These are phyloP conservation scores for Myotis myotis DNA, from an alignment of 2,797 vertebrate species.

Conservation along the genomic window DNA sequence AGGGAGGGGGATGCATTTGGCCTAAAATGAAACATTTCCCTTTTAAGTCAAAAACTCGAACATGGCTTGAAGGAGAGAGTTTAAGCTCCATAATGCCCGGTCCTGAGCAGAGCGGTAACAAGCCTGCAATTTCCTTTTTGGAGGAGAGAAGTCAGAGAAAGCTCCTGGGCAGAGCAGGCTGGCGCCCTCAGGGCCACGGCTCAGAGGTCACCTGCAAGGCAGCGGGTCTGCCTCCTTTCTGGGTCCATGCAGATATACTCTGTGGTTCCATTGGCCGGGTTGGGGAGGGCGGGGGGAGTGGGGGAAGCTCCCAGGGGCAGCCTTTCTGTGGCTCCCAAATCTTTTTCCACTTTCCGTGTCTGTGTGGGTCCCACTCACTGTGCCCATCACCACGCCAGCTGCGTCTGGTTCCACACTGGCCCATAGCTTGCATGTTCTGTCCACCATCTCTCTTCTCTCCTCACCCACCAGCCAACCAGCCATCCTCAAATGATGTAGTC, in stretches of 20 bases:
- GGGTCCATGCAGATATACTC: not conserved
- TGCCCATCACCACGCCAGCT: not conserved
- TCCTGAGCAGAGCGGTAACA: constrained; percentile 77
- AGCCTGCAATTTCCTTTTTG: constrained; percentile 81
- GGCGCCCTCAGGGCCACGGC: constrained; percentile 36
- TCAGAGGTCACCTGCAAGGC: constrained; percentile 70
- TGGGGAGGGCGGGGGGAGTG: too few species aligned
- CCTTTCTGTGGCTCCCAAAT: not conserved
- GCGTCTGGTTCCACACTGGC: not conserved
- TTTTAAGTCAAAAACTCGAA: constrained; percentile 87
- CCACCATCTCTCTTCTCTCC: rapidly evolving
- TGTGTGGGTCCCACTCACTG: rapidly evolving
- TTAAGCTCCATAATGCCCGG: constrained; percentile 84
- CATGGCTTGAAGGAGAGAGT: constrained; percentile 85
- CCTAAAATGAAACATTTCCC: constrained; percentile 88
- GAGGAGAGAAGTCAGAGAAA: constrained; percentile 78
- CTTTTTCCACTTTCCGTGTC: not conserved
- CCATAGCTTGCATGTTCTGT: rapidly evolving
- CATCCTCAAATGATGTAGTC: rapidly evolving
- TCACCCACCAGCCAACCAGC: too few species aligned
- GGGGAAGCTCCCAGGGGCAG: not conserved
- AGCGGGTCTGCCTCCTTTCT: constrained; percentile 38
- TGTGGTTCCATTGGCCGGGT: not conserved
- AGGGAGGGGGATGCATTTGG: constrained; percentile 81
- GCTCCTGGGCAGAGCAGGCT: constrained; percentile 76